Conservation (phyloP, 2,797 vertebrate species). For the Eulemur albifrons region DNA sequence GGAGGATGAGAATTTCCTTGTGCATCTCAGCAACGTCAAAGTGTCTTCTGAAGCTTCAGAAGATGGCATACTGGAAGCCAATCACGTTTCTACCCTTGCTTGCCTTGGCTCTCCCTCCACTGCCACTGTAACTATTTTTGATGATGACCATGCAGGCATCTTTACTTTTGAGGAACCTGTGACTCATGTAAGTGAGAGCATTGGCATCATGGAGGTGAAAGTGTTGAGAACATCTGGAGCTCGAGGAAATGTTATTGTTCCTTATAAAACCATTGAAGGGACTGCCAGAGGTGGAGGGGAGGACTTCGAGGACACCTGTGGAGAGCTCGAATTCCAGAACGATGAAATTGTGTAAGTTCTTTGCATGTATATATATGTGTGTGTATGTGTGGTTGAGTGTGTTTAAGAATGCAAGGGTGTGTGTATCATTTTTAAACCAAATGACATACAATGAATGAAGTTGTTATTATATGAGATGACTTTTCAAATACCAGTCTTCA, state of each 20-base stretch:
- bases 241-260: slow-evolving; percentile 93
- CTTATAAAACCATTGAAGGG: slow-evolving; percentile 94
- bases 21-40: slow-evolving; percentile 92
- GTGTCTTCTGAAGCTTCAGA: slow-evolving; percentile 84
- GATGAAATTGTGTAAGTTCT: slow-evolving; percentile 96
- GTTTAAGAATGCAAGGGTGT: background rate
- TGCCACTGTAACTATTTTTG: slow-evolving; percentile 94
- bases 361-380: background rate
- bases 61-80: slow-evolving; percentile 82
- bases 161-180: slow-evolving; percentile 93
- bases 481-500: background rate
- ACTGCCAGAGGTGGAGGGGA: slow-evolving; percentile 95
- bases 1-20: slow-evolving; percentile 96
- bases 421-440: background rate
- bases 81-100: slow-evolving; percentile 84
- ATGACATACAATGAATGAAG: background rate
- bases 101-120: slow-evolving; percentile 90
- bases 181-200: slow-evolving; percentile 92
- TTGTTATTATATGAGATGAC: background rate
- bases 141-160: slow-evolving; percentile 96
- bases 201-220: slow-evolving; percentile 95
- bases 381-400: background rate
- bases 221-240: slow-evolving; percentile 93
- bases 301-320: slow-evolving; percentile 96
- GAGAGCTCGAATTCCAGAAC: slow-evolving; percentile 96